A percentile compares a stretch with the other conserved stretches of the same genome.
These are phyloP conservation scores for Sminthopsis crassicaudata DNA, from an alignment of 2,113 vertebrate genomes.

Conservation along the genomic window DNA sequence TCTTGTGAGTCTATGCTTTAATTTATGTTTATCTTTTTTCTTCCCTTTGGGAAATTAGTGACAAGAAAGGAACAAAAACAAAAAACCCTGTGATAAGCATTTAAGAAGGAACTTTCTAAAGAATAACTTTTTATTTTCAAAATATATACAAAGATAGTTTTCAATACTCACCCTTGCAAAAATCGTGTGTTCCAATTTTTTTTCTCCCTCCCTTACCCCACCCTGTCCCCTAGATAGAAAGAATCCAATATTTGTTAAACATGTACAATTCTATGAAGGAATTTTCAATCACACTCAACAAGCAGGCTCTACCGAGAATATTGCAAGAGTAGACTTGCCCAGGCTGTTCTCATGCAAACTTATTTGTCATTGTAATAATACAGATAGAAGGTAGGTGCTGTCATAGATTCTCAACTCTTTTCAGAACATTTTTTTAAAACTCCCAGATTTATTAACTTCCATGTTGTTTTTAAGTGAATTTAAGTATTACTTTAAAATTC, in stretches of 20 bases:
- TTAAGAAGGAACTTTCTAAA: not conserved
- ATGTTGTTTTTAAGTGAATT: not conserved
- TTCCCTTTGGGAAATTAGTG: constrained; percentile 9
- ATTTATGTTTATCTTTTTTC: not conserved
- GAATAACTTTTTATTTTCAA: too few species aligned
- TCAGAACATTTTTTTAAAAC: not conserved
- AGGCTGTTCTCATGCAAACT: not conserved
- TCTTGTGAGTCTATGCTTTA: not conserved
- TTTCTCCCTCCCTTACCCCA: too few species aligned
- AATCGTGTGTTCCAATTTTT: too few species aligned
- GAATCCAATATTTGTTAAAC: too few species aligned
- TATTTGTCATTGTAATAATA: not conserved
- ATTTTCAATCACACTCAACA: not conserved
- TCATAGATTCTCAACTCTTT: not conserved
- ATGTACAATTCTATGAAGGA: not conserved
- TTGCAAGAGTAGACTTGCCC: not conserved
- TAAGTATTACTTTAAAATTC: not conserved
- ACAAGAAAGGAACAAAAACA: not conserved
- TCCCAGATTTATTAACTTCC: not conserved
- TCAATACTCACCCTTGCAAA: too few species aligned
- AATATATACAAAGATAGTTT: too few species aligned
- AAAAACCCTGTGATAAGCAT: not conserved
- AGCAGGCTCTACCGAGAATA: not conserved
- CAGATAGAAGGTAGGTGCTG: not conserved
- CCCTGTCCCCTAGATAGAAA: too few species aligned